A percentile compares a stretch with the other conserved stretches of the same genome.
Evolutionary conservation across 2,113 vertebrate species (phyloP).

Genomic region (Brienomyrus brachyistius): DNA sequence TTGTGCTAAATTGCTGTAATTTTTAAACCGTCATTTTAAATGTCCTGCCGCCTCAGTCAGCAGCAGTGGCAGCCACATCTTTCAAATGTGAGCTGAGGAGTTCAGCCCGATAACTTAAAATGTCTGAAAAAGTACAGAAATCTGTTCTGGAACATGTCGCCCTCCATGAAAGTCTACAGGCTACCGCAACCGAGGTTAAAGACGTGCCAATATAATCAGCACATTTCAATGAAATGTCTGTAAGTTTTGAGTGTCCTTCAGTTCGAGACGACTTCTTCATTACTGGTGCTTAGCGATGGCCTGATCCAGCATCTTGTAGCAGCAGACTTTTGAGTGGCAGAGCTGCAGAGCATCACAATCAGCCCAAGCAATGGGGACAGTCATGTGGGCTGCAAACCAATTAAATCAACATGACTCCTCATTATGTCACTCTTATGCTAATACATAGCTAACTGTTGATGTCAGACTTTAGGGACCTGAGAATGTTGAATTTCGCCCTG

Average conservation of each 20-base stretch:
- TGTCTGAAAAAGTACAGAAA: neutral
- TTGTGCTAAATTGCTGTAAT: neutral
- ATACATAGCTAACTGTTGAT: neutral
- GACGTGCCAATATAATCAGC: neutral
- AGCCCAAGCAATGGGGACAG: neutral
- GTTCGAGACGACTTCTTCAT: neutral
- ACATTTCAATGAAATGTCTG: neutral
- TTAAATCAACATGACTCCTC: neutral
- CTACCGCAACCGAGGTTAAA: neutral
- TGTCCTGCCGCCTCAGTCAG: neutral
- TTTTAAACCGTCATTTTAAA: constrained; percentile 1
- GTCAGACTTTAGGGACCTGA: neutral
- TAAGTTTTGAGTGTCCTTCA: neutral
- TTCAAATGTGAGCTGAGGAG: neutral
- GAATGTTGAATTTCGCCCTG: neutral
- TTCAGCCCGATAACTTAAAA: neutral
- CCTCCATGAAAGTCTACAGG: neutral
- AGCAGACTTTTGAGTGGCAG: neutral
- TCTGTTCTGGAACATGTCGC: neutral
- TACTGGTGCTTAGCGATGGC: neutral
- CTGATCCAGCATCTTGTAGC: neutral
- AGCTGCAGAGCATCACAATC: neutral
- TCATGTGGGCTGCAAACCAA: neutral
- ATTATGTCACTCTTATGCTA: neutral
- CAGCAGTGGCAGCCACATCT: neutral